phyloP scores from a whole-genome alignment of 2,888 invertebrate genomes.

The Cybosia mesomella region DNA sequence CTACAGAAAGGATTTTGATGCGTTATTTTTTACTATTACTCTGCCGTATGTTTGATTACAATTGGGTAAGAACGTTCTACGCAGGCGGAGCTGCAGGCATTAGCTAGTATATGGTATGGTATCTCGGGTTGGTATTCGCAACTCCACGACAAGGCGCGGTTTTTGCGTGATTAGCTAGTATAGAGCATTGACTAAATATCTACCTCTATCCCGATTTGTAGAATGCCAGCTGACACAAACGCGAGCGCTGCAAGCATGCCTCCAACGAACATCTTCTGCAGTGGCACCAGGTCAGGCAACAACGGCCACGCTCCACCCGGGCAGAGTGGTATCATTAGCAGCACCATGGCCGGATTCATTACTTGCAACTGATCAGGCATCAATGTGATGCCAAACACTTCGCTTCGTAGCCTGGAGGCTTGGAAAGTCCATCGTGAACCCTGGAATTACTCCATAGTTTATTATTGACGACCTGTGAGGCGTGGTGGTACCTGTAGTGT shows the following conservation, averaged over 20 bases:
- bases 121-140: no score
- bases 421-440: constrained; percentile 93
- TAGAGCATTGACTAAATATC: not conserved
- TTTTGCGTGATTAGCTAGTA: no score
- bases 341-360: constrained; percentile 91
- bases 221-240: constrained; percentile 88
- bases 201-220: constrained; percentile 87
- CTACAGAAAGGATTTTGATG: no score
- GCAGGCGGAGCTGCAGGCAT: no score
- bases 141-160: no score
- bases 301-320: constrained; percentile 79
- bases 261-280: constrained; percentile 92
- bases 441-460: constrained; percentile 58
- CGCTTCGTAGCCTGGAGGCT: constrained; percentile 90
- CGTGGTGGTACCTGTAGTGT: no score
- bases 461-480: not conserved
- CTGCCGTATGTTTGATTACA: no score
- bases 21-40: no score
- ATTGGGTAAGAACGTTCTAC: no score
- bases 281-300: constrained; percentile 82
- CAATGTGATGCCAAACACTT: constrained; percentile 82
- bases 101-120: no score
- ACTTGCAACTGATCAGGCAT: constrained; percentile 94
- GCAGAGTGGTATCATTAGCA: constrained; percentile 90
- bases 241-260: constrained; percentile 81